Percentiles rank a stretch among this genome's conserved stretches.
Evolutionary conservation across 2,888 invertebrate genomes (phyloP).

Genomic region (Mesopsocus fuscifrons): DNA sequence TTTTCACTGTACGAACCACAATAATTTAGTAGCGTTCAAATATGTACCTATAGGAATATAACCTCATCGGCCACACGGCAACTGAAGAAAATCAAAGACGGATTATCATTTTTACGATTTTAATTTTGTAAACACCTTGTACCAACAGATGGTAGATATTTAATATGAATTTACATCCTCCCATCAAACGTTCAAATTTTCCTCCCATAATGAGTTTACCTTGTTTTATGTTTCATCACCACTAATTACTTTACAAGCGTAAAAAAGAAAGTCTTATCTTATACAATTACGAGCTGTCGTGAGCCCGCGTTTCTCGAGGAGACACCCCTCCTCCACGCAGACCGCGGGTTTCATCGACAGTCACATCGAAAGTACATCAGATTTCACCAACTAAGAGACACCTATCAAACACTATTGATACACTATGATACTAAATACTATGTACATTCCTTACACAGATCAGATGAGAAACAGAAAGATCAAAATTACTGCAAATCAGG

Average conservation of each 20-base stretch:
- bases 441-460: background rate
- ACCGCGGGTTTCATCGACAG: background rate
- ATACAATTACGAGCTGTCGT: background rate
- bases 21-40: no score
- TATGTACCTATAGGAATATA: no score
- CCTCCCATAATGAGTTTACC: no score
- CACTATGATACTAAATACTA: background rate
- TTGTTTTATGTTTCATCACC: background rate
- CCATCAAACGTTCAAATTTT: background rate
- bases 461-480: conserved; percentile 5
- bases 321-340: background rate
- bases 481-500: conserved; percentile 8
- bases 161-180: conserved; percentile 6
- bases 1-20: no score
- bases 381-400: background rate
- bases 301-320: no score
- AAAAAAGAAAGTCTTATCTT: conserved; percentile 6
- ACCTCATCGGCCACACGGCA: no score
- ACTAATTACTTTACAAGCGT: conserved; percentile 8
- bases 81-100: conserved; percentile 9
- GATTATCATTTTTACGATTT: conserved; percentile 11
- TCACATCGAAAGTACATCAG: background rate
- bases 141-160: conserved; percentile 10
- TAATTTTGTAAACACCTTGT: conserved; percentile 10
- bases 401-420: background rate